Evolutionary conservation across 2,113 vertebrate species (phyloP), one percentile per base, ranked within the genome.

Genomic region (Macaca nemestrina): DNA sequence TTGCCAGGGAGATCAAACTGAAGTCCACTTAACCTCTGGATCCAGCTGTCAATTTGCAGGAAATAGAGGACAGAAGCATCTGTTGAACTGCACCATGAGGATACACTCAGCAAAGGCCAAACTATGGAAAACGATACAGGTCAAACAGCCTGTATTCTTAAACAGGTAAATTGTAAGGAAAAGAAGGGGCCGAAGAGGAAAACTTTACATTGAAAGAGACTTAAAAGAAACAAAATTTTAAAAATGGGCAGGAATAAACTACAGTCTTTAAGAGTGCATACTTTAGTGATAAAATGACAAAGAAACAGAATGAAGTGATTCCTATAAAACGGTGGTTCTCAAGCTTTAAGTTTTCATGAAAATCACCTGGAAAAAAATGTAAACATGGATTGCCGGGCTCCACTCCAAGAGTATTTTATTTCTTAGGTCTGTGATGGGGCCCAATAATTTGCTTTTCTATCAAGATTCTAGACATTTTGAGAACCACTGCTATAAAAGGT

Each of bases 251-350:
- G 48, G 79, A 92, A 73, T 52, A 70, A 48, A 55, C 20, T 23
- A 38, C 18, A 55, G 22, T 95, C n/a, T 67, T 75, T 73, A 82
- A 35, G 40, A n/a, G 61, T 59, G 6, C 43, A 79, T 52, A 45
- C 32, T 83, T 50, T 75, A 27, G 50, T 84, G 43, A 93, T 57
- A 70, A 90, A 89, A 90, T 18, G 40, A 43, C 22, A 30, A 82
- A 93, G 88, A 73, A 92, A 93, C 48, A 93, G 25, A 83, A 95
- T 61, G 40, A 80, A 89, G 55, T 35, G 25, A 94, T 64, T 48
- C 25, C 35, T 50, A 78, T 57, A 43, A 96, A 70, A 68, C 20
- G 50, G 40, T 38, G 50, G 35, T 79, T 84, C 73, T 93, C 57
- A 64, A 68, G 61, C 67, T 93, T 43, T 35, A 95, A 87, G 59